phyloP scores from a whole-genome alignment of 2,888 invertebrate genomes.

The Drosophila quinaria region DNA sequence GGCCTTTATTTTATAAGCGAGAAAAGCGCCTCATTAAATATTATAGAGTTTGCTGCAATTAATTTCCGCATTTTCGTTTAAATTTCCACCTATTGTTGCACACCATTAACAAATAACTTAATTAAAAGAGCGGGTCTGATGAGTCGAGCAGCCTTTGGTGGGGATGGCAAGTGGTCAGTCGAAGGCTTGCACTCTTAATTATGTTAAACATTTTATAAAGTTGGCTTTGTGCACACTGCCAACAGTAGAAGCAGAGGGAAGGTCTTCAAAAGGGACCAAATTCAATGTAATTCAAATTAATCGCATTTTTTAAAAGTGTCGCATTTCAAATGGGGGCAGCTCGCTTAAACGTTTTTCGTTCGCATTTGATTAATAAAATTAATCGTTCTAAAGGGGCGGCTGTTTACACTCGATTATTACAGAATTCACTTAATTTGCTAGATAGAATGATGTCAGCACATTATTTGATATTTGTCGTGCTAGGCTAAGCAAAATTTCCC shows the following conservation, averaged over 20 bases:
- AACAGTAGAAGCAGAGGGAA: neutral
- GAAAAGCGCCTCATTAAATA: constrained; percentile 22
- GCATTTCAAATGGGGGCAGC: constrained; percentile 38
- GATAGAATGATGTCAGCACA: constrained; percentile 48
- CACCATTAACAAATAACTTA: constrained; percentile 40
- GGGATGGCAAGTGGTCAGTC: constrained; percentile 19
- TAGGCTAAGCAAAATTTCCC: neutral
- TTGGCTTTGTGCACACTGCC: constrained; percentile 26
- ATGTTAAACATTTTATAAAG: constrained; percentile 38
- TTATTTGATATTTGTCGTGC: constrained; percentile 25
- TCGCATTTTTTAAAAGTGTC: constrained; percentile 62
- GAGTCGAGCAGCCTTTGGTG: constrained; percentile 3
- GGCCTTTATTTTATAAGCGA: neutral
- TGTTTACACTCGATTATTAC: constrained; percentile 38
- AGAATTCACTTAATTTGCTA: constrained; percentile 23
- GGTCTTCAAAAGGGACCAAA: neutral
- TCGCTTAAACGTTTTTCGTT: constrained; percentile 8
- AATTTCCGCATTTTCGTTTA: constrained; percentile 43
- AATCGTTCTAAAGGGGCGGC: constrained; percentile 30
- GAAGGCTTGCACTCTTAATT: constrained; percentile 24
- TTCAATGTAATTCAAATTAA: constrained; percentile 63
- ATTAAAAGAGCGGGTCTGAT: constrained; percentile 54
- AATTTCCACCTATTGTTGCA: constrained; percentile 42
- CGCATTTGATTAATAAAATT: constrained; percentile 59
- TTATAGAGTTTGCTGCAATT: constrained; percentile 24